Evolutionary conservation across 2,113 vertebrate species (phyloP).

Genomic region (Rynchops niger): DNA sequence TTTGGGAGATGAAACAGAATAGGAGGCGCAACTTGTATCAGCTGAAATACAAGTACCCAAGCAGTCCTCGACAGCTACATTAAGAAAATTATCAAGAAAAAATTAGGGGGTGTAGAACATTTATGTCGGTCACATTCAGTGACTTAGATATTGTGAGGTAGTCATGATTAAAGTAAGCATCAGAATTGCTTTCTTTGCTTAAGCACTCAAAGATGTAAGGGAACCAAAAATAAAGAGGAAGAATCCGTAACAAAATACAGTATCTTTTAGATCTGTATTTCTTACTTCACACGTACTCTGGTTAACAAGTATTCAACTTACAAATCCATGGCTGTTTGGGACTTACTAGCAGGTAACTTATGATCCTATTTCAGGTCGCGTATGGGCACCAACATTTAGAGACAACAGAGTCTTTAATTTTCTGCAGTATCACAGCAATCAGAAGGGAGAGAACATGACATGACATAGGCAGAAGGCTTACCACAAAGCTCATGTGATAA

Average conservation of each 20-base stretch:
- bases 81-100: background rate
- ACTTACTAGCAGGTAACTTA: background rate
- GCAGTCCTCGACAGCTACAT: background rate
- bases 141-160: background rate
- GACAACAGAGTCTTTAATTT: background rate
- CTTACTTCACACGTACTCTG: background rate
- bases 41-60: background rate
- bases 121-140: background rate
- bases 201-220: background rate
- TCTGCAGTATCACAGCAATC: background rate
- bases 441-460: background rate
- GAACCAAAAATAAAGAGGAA: background rate
- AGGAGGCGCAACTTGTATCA: background rate
- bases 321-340: background rate
- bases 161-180: background rate
- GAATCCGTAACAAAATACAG: background rate
- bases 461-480: background rate
- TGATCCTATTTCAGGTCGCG: background rate
- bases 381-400: background rate
- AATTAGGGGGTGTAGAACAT: background rate
- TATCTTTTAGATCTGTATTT: background rate
- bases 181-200: background rate
- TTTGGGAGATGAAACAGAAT: background rate
- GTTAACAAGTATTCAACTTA: background rate
- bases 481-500: background rate